Base-by-base conservation (phyloP, 2,113 vertebrate species). In the Anhinga anhinga region DNA sequence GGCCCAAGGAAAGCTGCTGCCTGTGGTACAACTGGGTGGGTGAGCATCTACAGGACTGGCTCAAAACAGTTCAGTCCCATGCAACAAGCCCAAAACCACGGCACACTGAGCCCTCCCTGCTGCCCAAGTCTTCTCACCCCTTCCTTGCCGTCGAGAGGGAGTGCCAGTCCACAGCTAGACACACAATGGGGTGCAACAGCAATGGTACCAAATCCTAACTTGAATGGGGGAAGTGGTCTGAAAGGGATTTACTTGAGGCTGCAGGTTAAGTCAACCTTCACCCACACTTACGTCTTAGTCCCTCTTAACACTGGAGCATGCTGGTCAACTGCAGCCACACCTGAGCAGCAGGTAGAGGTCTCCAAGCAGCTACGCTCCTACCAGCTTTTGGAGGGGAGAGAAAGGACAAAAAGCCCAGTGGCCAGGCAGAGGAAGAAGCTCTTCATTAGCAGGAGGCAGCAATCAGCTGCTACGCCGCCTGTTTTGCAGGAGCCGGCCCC, bases 101-200 rank as follows among this genome's bases (percentile, higher is more conserved):
- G 45, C 0, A 0, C 2, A 2, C 40, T 56, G 40, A 89, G 50
- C 53, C 36, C 52, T 87, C 47, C 52, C 19, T 32, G 47, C 56
- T 59, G 62, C 42, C 32, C 52, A 65, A 25, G 29, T 36, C 66
- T 83, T 52, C 67, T 65, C 22, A 63, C 6, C 7, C 17, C 3
- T 7, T 84, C 32, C 49, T 55, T 0, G 0, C 8, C 8, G 8
- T 27, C 25, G 14, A 74, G 15, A 93, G 47, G 21, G 11, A 82
- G 23, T 10, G 15, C 59, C 21, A 79, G 27, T 40, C 61, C 8
- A 5, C n/a, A 72, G 62, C 20, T 13, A 38, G 19, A 62, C 4
- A 9, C 0, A 8, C 0, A 4, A 65, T 1, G 7, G 40, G 15
- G 12, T 29, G 20, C 40, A 45, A 65, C 11, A 58, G 42, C 50